Base-by-base conservation (phyloP, 2,113 vertebrate genomes). In the Apodemus speciosus region DNA sequence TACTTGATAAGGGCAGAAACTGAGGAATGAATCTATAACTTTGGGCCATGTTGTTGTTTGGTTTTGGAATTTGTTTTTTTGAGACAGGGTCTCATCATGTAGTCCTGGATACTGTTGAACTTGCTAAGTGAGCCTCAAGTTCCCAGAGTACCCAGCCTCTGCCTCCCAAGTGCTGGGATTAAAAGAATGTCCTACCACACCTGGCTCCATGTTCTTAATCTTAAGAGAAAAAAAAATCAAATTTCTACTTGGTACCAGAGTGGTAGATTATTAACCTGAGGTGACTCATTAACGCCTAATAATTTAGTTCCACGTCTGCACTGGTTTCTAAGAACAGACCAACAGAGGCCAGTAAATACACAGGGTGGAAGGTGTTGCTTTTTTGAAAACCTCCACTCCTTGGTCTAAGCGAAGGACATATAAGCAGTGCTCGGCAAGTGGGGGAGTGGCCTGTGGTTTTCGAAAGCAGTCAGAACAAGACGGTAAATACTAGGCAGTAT, bases 391-490 rank as follows among this genome's bases (percentile, higher is more conserved):
- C 14, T 56, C 53, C 14, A 76, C 6, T n/a, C 25, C 4, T 25
- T 83, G 69, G 15, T 68, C 0, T 40, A 89, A 93, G 51, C 21
- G 76, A 75, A 72, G 53, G 51, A 38, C 66, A 77, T 27, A 72
- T 8, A 68, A 62, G n/a, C 38, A 86, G 51, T 21, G 71, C 23
- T 86, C 4, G 53, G 16, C 68, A 81, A 72, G 81, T 3, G 32
- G 6, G 40, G 27, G 85, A 43, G 46, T 88, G 38, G 84, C 80
- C 0, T 80, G 64, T 68, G 40, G 75, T 69, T 71, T 80, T 91
- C 91, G 85, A 91, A 93, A 93, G 66, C 25, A 93, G 46, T 40
- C 68, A 81, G 81, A 32, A 69, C 60, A 77, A 76, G 80, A 46
- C 7, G 13, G 68, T 25, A 40, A 85, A 89, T 43, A 71, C 71